Conservation (phyloP, 2,888 invertebrate species). For the Gastrophysa polygoni region DNA sequence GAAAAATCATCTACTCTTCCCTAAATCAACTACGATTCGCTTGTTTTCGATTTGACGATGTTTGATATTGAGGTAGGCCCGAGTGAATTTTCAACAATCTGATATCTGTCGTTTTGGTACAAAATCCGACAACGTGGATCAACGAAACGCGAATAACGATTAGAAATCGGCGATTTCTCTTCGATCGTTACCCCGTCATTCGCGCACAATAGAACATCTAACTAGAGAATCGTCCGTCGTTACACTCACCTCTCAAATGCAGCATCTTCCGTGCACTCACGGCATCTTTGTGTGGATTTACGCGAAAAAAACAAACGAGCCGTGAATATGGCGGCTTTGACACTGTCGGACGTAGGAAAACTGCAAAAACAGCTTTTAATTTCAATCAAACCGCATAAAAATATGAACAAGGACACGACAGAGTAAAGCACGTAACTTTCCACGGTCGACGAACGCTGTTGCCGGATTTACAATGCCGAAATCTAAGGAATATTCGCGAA, state of each 20-base stretch:
- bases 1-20: no score
- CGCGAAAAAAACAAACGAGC: neutral
- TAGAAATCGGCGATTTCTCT: conserved; percentile 15
- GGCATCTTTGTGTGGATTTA: neutral
- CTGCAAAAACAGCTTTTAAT: conserved; percentile 30
- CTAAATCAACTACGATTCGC: no score
- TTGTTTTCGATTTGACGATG: neutral
- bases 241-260: conserved; percentile 23
- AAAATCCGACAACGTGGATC: neutral
- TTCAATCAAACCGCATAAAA: conserved; percentile 36
- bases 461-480: conserved; percentile 20
- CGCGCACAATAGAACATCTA: conserved; percentile 5
- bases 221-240: conserved; percentile 7
- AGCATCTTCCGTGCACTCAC: conserved; percentile 22
- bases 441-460: conserved; percentile 31
- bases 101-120: neutral
- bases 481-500: conserved; percentile 6
- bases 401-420: conserved; percentile 36
- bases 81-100: neutral
- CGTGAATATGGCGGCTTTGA: conserved; percentile 15
- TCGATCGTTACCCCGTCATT: conserved; percentile 2
- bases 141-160: neutral
- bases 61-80: neutral
- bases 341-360: conserved; percentile 15
- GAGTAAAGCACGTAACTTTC: conserved; percentile 39